Conservation (phyloP, 2,888 invertebrate species). For the Orchesella flavescens region DNA sequence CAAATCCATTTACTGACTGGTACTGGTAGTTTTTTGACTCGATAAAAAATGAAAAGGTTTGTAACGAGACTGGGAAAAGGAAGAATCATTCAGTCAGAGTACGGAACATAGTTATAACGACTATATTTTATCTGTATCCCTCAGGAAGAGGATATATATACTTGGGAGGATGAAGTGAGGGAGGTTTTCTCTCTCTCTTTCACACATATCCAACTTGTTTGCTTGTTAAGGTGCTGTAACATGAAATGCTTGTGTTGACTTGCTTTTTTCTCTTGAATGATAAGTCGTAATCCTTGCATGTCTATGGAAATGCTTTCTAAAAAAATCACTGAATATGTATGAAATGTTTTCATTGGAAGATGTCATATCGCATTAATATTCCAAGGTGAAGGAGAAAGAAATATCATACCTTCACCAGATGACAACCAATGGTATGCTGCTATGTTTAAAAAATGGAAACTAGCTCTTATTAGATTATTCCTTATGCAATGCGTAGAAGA, state of each 20-base stretch:
- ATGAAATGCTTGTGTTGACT: conserved; percentile 9
- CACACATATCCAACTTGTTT: not conserved
- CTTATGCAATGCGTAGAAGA: no score
- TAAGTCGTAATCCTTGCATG: conserved; percentile 13
- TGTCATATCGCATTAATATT: conserved; percentile 39
- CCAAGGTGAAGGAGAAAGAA: not conserved
- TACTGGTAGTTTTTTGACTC: conserved; percentile 36
- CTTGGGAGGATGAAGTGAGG: not conserved
- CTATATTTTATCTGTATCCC: no score
- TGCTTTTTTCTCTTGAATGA: not conserved
- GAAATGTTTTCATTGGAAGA: conserved; percentile 24
- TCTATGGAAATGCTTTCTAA: not conserved
- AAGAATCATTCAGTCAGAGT: conserved; percentile 18
- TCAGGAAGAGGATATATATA: no score
- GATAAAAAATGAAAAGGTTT: conserved; percentile 45
- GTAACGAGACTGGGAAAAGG: conserved; percentile 16
- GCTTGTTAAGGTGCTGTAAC: not conserved
- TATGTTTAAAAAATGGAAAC: no score
- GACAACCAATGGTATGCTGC: no score
- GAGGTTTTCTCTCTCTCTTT: not conserved
- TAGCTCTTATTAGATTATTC: no score
- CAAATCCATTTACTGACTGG: conserved; percentile 44
- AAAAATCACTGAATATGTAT: not conserved
- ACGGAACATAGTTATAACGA: not conserved
- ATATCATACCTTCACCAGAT: no score